Evolutionary conservation across 1,140 invertebrate species (phyloP), one percentile per base, ranked within the genome.

Genomic region (Parasteatoda tepidariorum): DNA sequence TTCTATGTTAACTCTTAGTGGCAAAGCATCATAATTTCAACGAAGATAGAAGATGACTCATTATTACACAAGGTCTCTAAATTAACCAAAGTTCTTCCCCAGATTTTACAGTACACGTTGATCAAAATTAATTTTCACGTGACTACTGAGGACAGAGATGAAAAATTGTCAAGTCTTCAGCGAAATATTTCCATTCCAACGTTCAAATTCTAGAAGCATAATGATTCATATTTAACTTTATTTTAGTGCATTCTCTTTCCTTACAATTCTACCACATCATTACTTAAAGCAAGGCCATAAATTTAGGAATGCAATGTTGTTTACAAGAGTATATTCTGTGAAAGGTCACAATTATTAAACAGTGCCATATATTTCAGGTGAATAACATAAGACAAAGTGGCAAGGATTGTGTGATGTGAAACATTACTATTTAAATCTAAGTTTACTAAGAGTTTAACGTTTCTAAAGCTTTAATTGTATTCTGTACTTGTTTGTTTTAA

Each of bases 221-320:
- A 54, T 30, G 59, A 38, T 61, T 61, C n/a, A 61, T 62, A 66
- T 41, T 66, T 78, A 79, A 67, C 74, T 79, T 34, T 18, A 57
- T 66, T 79, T 67, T 28, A 34, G 41, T 62, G 57, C 64, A 67
- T 7, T 67, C 30, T 11, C 55, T 61, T 61, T 74, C 38, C n/a
- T 54, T 26, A 18, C 31, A 30, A 55, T 28, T 55, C 48, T 71
- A 26, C 68, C 71, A 38, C 30, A 61, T 74, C 71, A 74, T 74
- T 74, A 61, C 54, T 74, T 74, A 74, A 74, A 34, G n/a, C 71
- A 38, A 54, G 57, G 31, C 28, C 71, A 74, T 38, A 22, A 13
- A 18, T 18, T 48, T 2, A 48, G 38, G 38, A 48, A 48, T 48
- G 38, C 4, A 18, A 2, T 2, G 38, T 18, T 13, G 18, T 48